Conservation (phyloP, 2,113 vertebrate species). For the Genyomyrus donnyi region DNA sequence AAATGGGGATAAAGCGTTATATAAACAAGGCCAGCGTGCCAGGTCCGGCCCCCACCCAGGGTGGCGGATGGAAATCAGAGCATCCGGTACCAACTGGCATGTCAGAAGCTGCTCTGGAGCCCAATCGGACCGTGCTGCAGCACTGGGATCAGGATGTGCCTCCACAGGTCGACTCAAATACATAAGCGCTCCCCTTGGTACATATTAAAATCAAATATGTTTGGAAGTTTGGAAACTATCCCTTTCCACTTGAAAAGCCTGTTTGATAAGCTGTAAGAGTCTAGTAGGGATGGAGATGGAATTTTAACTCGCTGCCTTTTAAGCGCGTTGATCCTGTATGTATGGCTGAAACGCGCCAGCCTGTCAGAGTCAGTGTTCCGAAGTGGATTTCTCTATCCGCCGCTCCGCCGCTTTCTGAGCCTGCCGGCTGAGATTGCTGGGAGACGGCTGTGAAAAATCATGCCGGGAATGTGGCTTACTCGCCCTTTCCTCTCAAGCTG, state of each 20-base stretch:
- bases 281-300: not conserved
- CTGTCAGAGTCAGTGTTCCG: not conserved
- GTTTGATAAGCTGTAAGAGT: not conserved
- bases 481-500: not conserved
- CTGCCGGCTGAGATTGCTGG: not conserved
- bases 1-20: slow-evolving; percentile 23
- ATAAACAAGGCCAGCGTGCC: not conserved
- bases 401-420: not conserved
- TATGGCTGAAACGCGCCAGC: not conserved
- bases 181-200: not conserved
- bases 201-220: not conserved
- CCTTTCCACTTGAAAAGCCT: not conserved
- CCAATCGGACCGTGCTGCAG: not conserved
- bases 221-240: not conserved
- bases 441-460: not conserved
- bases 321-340: not conserved
- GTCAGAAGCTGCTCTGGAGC: not conserved
- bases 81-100: not conserved
- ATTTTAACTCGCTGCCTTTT: slow-evolving; percentile 10
- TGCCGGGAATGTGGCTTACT: not conserved
- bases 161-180: not conserved
- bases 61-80: not conserved
- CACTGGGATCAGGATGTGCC: not conserved
- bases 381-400: not conserved
- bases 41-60: not conserved